phyloP scores from a whole-genome alignment of 2,113 vertebrate species.

The Rhagologus leucostigma region DNA sequence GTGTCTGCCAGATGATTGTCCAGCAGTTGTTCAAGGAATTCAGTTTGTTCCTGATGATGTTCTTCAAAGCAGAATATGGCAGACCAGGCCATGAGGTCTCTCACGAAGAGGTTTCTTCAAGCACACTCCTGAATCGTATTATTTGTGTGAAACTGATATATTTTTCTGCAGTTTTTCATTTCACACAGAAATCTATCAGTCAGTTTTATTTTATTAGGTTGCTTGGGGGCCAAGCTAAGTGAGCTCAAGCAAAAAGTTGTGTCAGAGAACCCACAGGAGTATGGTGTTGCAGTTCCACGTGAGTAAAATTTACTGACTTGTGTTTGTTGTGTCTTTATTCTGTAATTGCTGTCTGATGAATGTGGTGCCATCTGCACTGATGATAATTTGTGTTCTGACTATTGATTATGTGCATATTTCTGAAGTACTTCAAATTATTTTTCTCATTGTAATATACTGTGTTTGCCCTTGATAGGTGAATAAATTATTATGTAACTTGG shows the following conservation, averaged over 20 bases:
- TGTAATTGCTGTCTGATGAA: background rate
- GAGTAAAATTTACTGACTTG: conserved; percentile 56
- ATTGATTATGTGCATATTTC: background rate
- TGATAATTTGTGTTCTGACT: background rate
- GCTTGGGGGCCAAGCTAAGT: conserved; percentile 83
- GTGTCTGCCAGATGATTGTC: background rate
- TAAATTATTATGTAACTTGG: background rate
- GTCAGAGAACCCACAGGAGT: conserved; percentile 86
- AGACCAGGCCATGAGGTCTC: background rate
- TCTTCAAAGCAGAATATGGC: background rate
- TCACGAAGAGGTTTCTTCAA: background rate
- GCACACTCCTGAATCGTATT: background rate
- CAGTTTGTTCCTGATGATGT: background rate
- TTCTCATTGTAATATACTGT: background rate
- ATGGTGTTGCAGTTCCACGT: conserved; percentile 90
- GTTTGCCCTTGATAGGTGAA: background rate
- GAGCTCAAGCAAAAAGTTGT: conserved; percentile 93
- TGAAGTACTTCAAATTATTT: background rate
- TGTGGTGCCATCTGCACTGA: background rate
- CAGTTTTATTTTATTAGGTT: conserved; percentile 73
- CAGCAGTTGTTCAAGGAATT: background rate
- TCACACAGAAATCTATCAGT: background rate
- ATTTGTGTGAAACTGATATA: background rate
- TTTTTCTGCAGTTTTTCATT: background rate
- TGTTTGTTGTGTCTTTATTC: background rate